These are phyloP conservation scores for Leptothorax acervorum DNA, from an alignment of 2,888 invertebrate species.

Conservation along the genomic window DNA sequence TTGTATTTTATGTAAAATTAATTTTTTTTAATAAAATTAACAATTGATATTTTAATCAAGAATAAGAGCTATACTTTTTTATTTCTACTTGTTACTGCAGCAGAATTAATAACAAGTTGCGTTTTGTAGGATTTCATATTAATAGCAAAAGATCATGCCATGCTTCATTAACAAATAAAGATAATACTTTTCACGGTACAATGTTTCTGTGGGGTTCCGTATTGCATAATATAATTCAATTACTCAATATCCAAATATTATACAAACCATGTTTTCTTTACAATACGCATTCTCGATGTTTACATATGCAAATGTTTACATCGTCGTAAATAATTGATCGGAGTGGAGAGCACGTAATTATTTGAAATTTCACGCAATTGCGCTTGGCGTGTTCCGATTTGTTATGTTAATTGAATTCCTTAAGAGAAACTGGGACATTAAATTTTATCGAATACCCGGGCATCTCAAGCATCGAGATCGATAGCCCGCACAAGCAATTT, in stretches of 20 bases:
- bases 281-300: constrained; percentile 22
- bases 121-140: not conserved
- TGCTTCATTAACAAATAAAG: constrained; percentile 2
- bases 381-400: constrained; percentile 17
- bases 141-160: not conserved
- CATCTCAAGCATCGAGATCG: constrained; percentile 31
- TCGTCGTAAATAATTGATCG: constrained; percentile 34
- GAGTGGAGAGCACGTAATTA: constrained; percentile 8
- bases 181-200: not conserved
- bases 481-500: constrained; percentile 25
- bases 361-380: constrained; percentile 43
- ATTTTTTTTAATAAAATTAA: constrained; percentile 1
- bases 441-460: constrained; percentile 34
- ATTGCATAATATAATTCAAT: constrained; percentile 4
- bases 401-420: constrained; percentile 51
- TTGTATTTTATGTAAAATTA: not conserved
- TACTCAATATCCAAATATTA: constrained; percentile 29
- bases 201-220: not conserved
- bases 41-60: not conserved
- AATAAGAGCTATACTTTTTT: not conserved
- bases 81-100: not conserved
- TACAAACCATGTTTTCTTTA: constrained; percentile 27
- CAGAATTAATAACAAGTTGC: not conserved
- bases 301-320: constrained; percentile 36
- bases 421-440: constrained; percentile 21